Evolutionary conservation across 2,888 invertebrate species (phyloP), one percentile per base, ranked within the genome.

Genomic region (Dryobota labecula): DNA sequence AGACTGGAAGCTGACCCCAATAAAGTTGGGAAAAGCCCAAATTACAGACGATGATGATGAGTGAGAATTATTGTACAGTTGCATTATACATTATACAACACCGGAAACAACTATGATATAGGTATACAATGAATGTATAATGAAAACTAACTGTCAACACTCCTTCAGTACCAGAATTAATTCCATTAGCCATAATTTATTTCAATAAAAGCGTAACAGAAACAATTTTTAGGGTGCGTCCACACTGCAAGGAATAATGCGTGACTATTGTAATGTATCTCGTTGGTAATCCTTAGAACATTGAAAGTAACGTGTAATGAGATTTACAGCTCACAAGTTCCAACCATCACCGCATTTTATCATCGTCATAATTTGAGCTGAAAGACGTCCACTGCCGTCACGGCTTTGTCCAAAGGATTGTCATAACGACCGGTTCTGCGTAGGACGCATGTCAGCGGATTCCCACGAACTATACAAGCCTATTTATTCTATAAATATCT

Each of bases 131-230:
- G 18, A 33, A 49, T 4, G 5, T 24, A 61, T 36, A 49, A 43
- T 43, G n/a, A 51, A 41, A 36, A 33, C 20, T 41, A 15, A 30
- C 33, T 13, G 15, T 30, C 20, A 30, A 45, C 49, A 33, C 30
- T 33, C 13, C 2, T 47, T n/a, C 15, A 38, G 8, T 38, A 18
- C 9, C 11, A 30, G 38, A 54, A 80, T 68, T 64, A 53, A 69
- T 69, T 80, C 47, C 56, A 80, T 80, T 68, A 75, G 36, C 36
- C 43, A 33, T 24, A 41, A n/a, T 69, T 56, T 13, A 15, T 43
- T 43, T 56, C 27, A 56, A 47, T 47, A 13, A 13, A 18, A 43
- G 15, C 9, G 30, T 68, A 76, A 76, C 36, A 27, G n/a, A 47
- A 38, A 20, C 7, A 30, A n/a, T n/a, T 33, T 0, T 18, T 33